Percentiles rank a stretch among this genome's conserved stretches.
phyloP scores from a whole-genome alignment of 2,797 vertebrate genomes.

The Botia almorhae region DNA sequence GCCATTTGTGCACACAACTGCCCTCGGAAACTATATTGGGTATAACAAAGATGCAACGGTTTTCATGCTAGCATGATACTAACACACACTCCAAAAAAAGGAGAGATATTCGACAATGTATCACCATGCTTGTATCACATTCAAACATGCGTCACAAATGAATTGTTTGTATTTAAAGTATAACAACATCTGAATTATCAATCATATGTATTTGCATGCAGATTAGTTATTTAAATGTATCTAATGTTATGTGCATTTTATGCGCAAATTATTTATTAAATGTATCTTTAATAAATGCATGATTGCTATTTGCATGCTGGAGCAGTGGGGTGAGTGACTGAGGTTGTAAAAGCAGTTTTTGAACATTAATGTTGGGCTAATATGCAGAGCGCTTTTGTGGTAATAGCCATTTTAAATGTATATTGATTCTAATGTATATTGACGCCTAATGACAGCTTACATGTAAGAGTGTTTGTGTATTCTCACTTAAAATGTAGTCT shows the following conservation, averaged over 20 bases:
- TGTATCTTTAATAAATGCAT: conserved; percentile 2
- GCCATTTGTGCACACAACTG: background rate
- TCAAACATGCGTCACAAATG: background rate
- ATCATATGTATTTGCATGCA: background rate
- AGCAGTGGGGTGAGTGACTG: background rate
- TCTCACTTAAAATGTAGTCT: conserved; percentile 11
- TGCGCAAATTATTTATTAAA: background rate
- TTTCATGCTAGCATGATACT: background rate
- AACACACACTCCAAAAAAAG: too few species aligned
- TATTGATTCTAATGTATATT: conserved; percentile 50
- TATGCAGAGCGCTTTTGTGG: too few species aligned
- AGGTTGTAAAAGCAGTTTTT: too few species aligned
- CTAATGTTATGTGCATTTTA: too few species aligned
- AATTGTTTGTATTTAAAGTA: background rate
- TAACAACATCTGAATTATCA: background rate
- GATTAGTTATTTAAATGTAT: background rate
- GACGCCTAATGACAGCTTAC: conserved; percentile 4
- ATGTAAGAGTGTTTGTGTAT: conserved; percentile 35
- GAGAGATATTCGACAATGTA: too few species aligned
- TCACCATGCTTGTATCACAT: too few species aligned
- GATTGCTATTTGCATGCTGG: background rate
- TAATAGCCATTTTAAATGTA: conserved; percentile 29
- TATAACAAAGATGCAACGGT: background rate
- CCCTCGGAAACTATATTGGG: background rate
- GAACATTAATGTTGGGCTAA: too few species aligned